phyloP scores from a whole-genome alignment of 2,888 invertebrate species.

The Coelinius sp. region DNA sequence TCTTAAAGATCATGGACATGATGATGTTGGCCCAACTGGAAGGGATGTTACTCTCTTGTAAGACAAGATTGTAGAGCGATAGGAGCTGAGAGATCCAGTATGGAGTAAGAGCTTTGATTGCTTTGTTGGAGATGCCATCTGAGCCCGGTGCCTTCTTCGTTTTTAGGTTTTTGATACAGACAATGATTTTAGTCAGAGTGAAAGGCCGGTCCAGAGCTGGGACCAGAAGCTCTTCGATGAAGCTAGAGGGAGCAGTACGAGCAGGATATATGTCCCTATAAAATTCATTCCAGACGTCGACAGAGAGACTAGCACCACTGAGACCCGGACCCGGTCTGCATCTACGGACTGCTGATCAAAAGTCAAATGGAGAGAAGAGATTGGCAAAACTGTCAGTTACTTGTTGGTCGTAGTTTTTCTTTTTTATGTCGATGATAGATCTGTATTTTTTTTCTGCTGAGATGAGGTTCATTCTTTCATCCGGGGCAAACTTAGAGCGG shows the following conservation, averaged over 20 bases:
- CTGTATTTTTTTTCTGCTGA: no score
- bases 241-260: background rate
- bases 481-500: background rate
- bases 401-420: no score
- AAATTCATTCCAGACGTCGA: background rate
- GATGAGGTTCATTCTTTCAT: background rate
- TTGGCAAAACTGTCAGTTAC: no score
- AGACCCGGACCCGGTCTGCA: background rate
- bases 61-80: background rate
- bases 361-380: background rate
- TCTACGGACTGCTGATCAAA: background rate
- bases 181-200: background rate
- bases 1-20: background rate
- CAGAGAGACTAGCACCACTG: background rate
- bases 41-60: no score
- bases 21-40: no score
- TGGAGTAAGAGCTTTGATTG: background rate
- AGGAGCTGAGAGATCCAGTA: background rate
- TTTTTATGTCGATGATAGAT: no score
- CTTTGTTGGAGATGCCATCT: slow-evolving; percentile 20
- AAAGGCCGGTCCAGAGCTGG: background rate
- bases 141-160: slow-evolving; percentile 21
- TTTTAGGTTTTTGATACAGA: slow-evolving; percentile 23
- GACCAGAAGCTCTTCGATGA: background rate
- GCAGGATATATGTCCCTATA: background rate